Percentiles rank a stretch among this genome's conserved stretches.
phyloP scores from a whole-genome alignment of 2,797 vertebrate species.

The Malurus leucopterus region DNA sequence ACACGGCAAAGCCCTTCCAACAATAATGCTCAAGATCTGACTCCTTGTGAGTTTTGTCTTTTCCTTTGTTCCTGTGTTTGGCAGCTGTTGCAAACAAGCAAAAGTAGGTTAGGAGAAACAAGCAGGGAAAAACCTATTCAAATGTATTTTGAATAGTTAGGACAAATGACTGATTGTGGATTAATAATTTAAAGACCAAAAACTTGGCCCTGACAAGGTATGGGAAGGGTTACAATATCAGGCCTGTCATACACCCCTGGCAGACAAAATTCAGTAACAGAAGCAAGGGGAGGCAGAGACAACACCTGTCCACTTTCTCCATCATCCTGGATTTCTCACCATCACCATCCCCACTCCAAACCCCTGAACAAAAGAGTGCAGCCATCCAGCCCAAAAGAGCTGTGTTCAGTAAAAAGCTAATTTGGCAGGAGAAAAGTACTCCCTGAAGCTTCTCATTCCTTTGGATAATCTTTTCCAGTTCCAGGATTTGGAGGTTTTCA shows the following conservation, averaged over 20 bases:
- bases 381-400: neutral
- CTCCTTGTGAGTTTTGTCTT: neutral
- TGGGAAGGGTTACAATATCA: neutral
- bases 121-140: neutral
- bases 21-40: neutral
- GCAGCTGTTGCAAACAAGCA: neutral
- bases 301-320: neutral
- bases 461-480: neutral
- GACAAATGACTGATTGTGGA: neutral
- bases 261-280: neutral
- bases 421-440: neutral
- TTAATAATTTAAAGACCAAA: neutral
- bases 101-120: neutral
- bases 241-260: neutral
- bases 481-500: neutral
- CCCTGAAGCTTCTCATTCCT: neutral
- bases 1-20: rapidly evolving
- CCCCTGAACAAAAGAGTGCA: neutral
- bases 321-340: neutral
- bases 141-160: neutral
- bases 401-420: neutral
- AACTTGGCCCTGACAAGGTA: neutral
- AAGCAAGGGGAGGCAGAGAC: neutral
- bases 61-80: neutral
- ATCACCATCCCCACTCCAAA: neutral